phyloP scores from a whole-genome alignment of 2,113 vertebrate genomes.

The Eurypyga helias region DNA sequence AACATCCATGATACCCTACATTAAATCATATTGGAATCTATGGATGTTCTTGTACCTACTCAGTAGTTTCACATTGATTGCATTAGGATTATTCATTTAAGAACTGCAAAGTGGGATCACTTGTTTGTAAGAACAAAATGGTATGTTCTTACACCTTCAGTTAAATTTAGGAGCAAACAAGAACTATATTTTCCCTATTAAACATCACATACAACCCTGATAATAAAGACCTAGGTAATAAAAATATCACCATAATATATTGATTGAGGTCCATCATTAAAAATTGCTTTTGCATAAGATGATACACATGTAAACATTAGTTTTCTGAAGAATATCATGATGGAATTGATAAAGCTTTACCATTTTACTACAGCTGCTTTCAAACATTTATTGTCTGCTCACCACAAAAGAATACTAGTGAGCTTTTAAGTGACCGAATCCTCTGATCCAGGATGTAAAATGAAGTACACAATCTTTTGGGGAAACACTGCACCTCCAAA shows the following conservation, averaged over 20 bases:
- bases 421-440: not conserved
- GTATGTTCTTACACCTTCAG: not conserved
- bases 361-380: not conserved
- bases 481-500: not conserved
- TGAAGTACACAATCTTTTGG: not conserved
- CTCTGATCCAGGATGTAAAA: not conserved
- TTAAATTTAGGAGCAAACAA: not conserved
- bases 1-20: not conserved
- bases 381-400: not conserved
- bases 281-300: not conserved
- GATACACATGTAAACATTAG: not conserved
- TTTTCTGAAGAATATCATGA: not conserved
- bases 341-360: not conserved
- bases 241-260: not conserved
- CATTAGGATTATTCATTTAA: not conserved
- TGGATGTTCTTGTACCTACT: not conserved
- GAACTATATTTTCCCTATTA: not conserved
- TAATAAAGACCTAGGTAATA: not conserved
- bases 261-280: not conserved
- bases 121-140: not conserved
- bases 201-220: not conserved
- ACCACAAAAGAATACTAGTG: not conserved
- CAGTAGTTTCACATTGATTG: not conserved
- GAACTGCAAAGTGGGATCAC: not conserved
- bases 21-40: not conserved